These are phyloP conservation scores for Sisor rabdophorus DNA, from an alignment of 2,113 vertebrate genomes.

Conservation along the genomic window DNA sequence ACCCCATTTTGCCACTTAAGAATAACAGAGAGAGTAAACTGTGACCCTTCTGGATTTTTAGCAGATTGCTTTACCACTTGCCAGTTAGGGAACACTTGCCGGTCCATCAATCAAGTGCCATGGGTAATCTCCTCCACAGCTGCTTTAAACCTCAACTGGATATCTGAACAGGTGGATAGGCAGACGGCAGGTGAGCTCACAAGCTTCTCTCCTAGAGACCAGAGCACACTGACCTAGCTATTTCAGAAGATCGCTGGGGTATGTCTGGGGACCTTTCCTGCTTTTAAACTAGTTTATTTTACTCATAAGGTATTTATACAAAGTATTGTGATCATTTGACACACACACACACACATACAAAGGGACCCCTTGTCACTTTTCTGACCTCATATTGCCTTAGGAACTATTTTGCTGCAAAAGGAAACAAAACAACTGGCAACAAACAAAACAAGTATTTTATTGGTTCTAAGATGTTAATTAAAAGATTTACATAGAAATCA, in stretches of 20 bases:
- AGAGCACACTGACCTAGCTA: neutral
- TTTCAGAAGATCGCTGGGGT: neutral
- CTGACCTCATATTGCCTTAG: neutral
- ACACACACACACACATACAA: neutral
- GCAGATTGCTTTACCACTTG: constrained; percentile 42
- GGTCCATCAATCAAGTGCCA: constrained; percentile 46
- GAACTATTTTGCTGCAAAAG: neutral
- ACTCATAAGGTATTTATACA: neutral
- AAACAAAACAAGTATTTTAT: neutral
- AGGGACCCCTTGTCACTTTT: neutral
- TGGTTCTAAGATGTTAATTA: neutral
- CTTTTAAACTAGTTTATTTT: neutral
- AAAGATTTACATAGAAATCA: neutral
- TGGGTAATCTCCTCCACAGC: constrained; percentile 47
- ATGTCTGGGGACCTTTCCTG: neutral
- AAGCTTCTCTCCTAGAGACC: neutral
- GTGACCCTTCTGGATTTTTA: constrained; percentile 27
- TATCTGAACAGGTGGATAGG: constrained; percentile 39
- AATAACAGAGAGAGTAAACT: constrained; percentile 22
- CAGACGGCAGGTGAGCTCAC: constrained; percentile 1
- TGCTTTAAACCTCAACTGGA: constrained; percentile 47
- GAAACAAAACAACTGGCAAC: neutral
- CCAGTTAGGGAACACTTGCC: constrained; percentile 45
- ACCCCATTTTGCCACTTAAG: constrained; percentile 21
- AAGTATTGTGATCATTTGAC: no score